Conservation (phyloP, 23 tunicate species). For the Styela clava region DNA sequence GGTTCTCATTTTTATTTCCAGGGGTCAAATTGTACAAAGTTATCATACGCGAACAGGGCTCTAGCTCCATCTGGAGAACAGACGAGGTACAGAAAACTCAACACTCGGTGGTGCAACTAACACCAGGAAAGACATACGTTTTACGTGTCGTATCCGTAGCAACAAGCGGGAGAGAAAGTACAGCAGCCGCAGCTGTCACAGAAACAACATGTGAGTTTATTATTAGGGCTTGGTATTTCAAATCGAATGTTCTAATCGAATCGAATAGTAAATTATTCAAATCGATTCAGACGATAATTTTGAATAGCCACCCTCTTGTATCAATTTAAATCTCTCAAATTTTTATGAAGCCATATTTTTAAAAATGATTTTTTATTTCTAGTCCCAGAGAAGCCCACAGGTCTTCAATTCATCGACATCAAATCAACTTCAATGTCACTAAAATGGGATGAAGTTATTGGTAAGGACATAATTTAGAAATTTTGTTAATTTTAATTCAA, state of each 20-base stretch:
- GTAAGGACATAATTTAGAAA: too few relatives aligned
- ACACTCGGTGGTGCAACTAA: constrained; percentile 17
- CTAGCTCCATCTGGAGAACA: background rate
- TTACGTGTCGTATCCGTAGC: constrained; percentile 11
- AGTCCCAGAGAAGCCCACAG: background rate
- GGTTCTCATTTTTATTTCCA: constrained; percentile 3
- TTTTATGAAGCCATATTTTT: too few relatives aligned
- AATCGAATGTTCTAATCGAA: too few relatives aligned
- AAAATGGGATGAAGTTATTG: constrained; percentile 33
- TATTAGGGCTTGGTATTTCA: too few relatives aligned
- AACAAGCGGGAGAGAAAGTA: constrained; percentile 13
- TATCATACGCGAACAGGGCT: background rate
- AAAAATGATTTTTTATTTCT: background rate
- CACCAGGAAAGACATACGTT: constrained; percentile 2
- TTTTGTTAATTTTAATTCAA: too few relatives aligned
- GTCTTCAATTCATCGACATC: background rate
- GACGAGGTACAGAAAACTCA: constrained; percentile 24
- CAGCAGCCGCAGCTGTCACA: background rate
- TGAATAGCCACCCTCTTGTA: too few relatives aligned
- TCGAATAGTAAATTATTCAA: too few relatives aligned
- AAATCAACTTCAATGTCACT: background rate
- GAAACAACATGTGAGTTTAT: constrained; percentile 22
- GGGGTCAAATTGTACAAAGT: constrained; percentile 22
- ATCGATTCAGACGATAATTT: too few relatives aligned
- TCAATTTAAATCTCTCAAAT: too few relatives aligned